phyloP scores from a whole-genome alignment of 2,888 invertebrate genomes.

The Hypsopygia costalis region DNA sequence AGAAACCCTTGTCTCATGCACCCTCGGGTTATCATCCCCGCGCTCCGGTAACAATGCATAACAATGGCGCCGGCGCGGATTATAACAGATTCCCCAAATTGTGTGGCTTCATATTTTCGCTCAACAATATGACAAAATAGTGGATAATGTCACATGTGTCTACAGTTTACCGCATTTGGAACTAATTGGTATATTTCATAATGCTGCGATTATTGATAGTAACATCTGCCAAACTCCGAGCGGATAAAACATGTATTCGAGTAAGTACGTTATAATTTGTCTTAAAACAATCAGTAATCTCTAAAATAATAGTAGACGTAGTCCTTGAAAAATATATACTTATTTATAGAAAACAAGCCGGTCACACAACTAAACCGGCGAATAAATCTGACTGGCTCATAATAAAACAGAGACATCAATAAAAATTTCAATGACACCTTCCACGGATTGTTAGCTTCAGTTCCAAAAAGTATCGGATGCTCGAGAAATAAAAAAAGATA shows the following conservation, averaged over 20 bases:
- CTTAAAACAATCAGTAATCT: not conserved
- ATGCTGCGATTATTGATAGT: conserved; percentile 56
- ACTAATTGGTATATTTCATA: conserved; percentile 77
- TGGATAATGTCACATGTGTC: conserved; percentile 74
- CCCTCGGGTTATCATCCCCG: conserved; percentile 49
- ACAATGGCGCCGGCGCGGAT: conserved; percentile 70
- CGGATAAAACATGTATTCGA: not conserved
- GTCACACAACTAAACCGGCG: not conserved
- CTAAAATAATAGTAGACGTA: not conserved
- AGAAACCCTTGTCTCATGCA: conserved; percentile 36
- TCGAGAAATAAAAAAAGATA: conserved; percentile 15
- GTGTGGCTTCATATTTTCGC: conserved; percentile 74
- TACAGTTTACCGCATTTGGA: conserved; percentile 71
- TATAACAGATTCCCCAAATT: conserved; percentile 77
- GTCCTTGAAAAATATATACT: not conserved
- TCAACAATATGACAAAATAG: conserved; percentile 75
- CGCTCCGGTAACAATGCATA: conserved; percentile 52
- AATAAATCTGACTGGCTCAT: not conserved
- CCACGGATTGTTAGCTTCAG: conserved; percentile 4
- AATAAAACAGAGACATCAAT: conserved; percentile 7
- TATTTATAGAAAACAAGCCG: not conserved
- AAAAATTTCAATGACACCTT: conserved; percentile 7
- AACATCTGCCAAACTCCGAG: conserved; percentile 60
- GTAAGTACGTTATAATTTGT: too few relatives aligned
- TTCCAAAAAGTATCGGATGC: conserved; percentile 7